phyloP scores from a whole-genome alignment of 2,888 invertebrate genomes.

The Mimachlamys varia region DNA sequence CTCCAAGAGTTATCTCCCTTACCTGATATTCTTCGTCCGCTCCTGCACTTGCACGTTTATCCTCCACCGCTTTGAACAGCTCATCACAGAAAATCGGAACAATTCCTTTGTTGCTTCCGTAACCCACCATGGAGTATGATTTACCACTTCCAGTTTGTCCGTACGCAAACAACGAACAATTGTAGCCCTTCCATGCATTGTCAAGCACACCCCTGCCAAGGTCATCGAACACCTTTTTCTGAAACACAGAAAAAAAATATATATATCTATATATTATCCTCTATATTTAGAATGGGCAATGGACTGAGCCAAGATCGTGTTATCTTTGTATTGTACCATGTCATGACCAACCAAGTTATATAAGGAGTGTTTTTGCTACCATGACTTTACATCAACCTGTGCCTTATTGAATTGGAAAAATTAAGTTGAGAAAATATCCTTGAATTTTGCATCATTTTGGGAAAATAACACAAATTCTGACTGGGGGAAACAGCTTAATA shows the following conservation, averaged over 20 bases:
- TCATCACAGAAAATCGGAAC: conserved; percentile 77
- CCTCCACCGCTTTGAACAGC: conserved; percentile 75
- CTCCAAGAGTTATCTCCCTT: neutral
- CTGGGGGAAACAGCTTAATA: too few relatives aligned
- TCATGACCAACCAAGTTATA: too few relatives aligned
- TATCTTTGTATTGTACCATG: too few relatives aligned
- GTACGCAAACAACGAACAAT: conserved; percentile 79
- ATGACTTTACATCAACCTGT: too few relatives aligned
- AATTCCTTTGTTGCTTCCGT: conserved; percentile 78
- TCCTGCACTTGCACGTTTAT: conserved; percentile 67
- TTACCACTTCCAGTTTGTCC: conserved; percentile 80
- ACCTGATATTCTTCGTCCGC: conserved; percentile 74
- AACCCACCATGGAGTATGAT: conserved; percentile 79
- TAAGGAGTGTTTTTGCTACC: too few relatives aligned
- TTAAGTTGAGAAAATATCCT: too few relatives aligned
- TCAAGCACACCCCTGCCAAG: conserved; percentile 78
- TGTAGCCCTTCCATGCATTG: conserved; percentile 80
- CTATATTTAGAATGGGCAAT: too few relatives aligned
- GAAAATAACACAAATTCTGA: too few relatives aligned
- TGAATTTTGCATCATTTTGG: too few relatives aligned
- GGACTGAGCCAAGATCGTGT: too few relatives aligned
- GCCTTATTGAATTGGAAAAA: too few relatives aligned
- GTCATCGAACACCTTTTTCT: conserved; percentile 77
- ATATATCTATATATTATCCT: neutral
- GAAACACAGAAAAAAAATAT: conserved; percentile 43